These are phyloP conservation scores for Anas flavirostris DNA, from an alignment of 2,797 vertebrate species.

Conservation along the genomic window DNA sequence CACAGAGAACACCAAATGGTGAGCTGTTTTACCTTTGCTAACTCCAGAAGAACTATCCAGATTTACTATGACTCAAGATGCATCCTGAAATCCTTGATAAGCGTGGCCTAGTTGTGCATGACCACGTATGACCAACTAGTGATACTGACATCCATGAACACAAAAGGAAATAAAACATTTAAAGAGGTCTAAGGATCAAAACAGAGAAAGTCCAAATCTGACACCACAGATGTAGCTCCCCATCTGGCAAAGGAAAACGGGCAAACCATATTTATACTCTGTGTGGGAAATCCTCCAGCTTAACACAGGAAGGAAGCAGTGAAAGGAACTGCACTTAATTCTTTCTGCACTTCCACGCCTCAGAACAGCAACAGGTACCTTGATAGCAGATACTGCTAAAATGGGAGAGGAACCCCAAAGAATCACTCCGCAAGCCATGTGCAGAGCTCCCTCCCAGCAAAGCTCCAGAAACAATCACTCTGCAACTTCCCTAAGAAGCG, in stretches of 20 bases:
- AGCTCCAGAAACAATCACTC: background rate
- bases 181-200: background rate
- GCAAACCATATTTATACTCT: background rate
- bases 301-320: background rate
- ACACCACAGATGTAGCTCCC: background rate
- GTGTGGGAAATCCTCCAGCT: background rate
- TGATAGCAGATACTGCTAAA: background rate
- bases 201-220: background rate
- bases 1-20: background rate
- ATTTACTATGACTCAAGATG: background rate
- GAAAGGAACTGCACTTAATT: background rate
- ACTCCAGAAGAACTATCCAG: background rate
- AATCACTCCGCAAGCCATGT: background rate
- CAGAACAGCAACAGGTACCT: background rate
- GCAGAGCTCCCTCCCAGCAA: background rate
- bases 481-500: background rate
- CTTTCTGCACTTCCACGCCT: background rate
- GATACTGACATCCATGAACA: rapidly evolving
- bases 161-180: background rate
- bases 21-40: background rate
- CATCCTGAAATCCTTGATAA: background rate
- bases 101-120: background rate
- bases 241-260: background rate
- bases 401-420: background rate
- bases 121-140: background rate